Evolutionary conservation across 2,888 invertebrate species (phyloP).

Genomic region (Morpho deidamia): DNA sequence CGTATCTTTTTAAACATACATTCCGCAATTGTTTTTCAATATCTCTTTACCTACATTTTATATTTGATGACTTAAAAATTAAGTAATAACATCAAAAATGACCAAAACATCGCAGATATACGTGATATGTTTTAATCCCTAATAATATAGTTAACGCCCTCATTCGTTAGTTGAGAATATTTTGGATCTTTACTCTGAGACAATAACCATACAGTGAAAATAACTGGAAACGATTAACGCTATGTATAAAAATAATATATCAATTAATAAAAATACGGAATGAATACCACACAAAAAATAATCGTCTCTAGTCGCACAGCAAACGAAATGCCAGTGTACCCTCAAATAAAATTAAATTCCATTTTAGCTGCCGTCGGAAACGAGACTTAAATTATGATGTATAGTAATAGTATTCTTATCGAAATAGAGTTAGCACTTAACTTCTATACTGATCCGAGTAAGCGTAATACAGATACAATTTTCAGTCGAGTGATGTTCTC

Average conservation of each 20-base stretch:
- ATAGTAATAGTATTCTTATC: constrained; percentile 57
- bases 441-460: constrained; percentile 75
- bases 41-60: too few species aligned
- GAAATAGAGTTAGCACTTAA: constrained; percentile 75
- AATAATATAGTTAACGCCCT: not conserved
- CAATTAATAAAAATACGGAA: constrained; percentile 56
- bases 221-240: constrained; percentile 50
- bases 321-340: constrained; percentile 9
- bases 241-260: constrained; percentile 55
- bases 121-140: too few species aligned
- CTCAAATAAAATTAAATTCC: constrained; percentile 11
- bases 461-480: constrained; percentile 74
- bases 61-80: too few species aligned
- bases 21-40: too few species aligned
- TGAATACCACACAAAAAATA: constrained; percentile 75
- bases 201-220: constrained; percentile 33
- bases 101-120: too few species aligned
- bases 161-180: not conserved
- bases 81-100: too few species aligned
- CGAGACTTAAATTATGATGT: constrained; percentile 28
- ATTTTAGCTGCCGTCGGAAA: constrained; percentile 23
- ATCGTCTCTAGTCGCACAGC: constrained; percentile 50
- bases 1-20: too few species aligned
- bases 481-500: constrained; percentile 72
- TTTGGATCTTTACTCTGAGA: constrained; percentile 3